Conservation (phyloP, 1,140 invertebrate species). For the Coptotermes formosanus region DNA sequence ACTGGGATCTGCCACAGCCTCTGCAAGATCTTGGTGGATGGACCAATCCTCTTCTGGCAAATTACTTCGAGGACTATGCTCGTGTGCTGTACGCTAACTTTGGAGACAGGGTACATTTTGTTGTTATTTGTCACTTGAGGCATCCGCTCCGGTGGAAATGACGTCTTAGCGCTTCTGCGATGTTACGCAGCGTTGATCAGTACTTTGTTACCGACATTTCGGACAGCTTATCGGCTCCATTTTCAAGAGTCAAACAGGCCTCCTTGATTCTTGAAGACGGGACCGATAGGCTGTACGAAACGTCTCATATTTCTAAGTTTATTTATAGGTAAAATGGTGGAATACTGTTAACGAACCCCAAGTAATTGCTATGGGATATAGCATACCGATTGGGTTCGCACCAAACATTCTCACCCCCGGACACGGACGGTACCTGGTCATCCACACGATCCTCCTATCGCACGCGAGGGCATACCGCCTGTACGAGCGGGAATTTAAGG, state of each 20-base stretch:
- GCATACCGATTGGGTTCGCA: background rate
- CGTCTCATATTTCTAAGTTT: constrained; percentile 30
- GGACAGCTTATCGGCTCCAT: too few species aligned
- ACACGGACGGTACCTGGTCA: constrained; percentile 35
- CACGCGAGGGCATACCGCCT: constrained; percentile 37
- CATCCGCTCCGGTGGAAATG: too few species aligned
- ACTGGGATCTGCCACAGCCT: constrained; percentile 36
- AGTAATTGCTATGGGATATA: constrained; percentile 38
- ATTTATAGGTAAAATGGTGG: constrained; percentile 38
- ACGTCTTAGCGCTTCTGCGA: too few species aligned
- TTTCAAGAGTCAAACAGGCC: too few species aligned
- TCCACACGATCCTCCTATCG: constrained; percentile 35
- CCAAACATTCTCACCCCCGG: constrained; percentile 34
- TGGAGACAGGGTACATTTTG: constrained; percentile 30
- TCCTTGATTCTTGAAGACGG: too few species aligned
- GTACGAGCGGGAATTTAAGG: constrained; percentile 30
- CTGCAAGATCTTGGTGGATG: constrained; percentile 32
- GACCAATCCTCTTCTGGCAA: constrained; percentile 22
- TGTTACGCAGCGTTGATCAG: too few species aligned
- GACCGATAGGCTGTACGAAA: too few species aligned
- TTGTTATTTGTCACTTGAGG: too few species aligned
- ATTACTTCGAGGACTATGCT: constrained; percentile 36
- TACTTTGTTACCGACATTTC: too few species aligned
- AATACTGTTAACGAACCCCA: constrained; percentile 41
- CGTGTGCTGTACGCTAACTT: constrained; percentile 32